These are phyloP conservation scores for Zele albiditarsus DNA, from an alignment of 2,888 invertebrate species.

Conservation along the genomic window DNA sequence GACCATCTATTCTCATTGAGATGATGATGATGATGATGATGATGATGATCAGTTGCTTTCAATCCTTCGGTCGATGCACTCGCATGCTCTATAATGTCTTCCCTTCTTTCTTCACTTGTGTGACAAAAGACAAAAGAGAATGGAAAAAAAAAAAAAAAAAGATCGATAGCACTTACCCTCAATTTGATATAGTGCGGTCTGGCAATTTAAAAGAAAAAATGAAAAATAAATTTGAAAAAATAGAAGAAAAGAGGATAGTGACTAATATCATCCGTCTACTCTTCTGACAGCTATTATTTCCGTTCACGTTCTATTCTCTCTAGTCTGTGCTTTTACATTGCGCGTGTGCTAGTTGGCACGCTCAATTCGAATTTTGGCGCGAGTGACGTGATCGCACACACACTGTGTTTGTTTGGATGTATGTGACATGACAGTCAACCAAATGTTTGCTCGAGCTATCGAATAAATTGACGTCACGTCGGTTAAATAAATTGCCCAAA, in stretches of 20 bases:
- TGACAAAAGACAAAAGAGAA: background rate
- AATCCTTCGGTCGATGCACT: slow-evolving; percentile 4
- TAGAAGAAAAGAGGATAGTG: background rate
- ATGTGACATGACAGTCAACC: background rate
- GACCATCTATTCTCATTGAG: background rate
- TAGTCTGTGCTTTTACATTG: background rate
- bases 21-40: background rate
- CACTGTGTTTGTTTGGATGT: background rate
- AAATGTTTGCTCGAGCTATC: background rate
- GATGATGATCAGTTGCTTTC: background rate
- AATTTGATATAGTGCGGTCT: background rate
- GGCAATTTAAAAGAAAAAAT: background rate
- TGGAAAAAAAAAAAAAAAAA: background rate
- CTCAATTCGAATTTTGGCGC: background rate
- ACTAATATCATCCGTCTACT: background rate
- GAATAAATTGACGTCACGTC: slow-evolving; percentile 1
- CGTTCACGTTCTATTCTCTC: slow-evolving; percentile 1
- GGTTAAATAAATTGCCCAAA: slow-evolving; percentile 4
- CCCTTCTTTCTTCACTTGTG: background rate
- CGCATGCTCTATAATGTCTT: background rate
- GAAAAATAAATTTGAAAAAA: background rate
- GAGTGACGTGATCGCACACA: background rate
- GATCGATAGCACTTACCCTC: background rate
- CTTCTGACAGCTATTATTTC: background rate
- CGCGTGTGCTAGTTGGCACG: background rate